Percentiles rank a stretch among this genome's conserved stretches.
Evolutionary conservation across 2,797 vertebrate species (phyloP).

Genomic region (Myioborus melanocephalus): DNA sequence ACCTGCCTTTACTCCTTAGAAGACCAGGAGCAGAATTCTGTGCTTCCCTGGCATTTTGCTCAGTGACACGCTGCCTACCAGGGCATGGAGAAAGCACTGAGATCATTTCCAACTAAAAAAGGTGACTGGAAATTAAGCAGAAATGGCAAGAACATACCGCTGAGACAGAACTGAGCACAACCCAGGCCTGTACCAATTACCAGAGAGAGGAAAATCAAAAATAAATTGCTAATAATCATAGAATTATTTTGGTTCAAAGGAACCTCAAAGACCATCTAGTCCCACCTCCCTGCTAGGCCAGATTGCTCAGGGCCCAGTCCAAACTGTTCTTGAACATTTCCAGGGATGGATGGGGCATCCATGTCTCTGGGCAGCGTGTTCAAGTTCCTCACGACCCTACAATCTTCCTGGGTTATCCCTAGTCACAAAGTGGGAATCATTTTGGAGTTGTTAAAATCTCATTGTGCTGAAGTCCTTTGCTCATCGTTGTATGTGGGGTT

Average conservation of each 20-base stretch:
- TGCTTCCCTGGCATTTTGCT: background rate
- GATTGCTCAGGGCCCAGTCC: background rate
- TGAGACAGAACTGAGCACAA: background rate
- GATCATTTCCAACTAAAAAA: background rate
- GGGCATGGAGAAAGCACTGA: background rate
- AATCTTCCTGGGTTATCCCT: background rate
- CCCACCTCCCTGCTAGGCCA: background rate
- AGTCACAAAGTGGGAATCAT: background rate
- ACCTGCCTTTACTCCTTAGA: background rate
- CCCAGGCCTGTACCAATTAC: background rate
- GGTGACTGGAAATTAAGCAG: background rate
- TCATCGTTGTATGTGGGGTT: background rate
- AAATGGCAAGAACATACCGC: background rate
- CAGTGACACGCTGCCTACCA: fast-evolving
- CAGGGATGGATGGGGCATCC: background rate
- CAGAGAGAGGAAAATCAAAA: background rate
- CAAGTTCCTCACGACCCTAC: background rate
- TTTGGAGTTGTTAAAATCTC: background rate
- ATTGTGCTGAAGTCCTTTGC: background rate
- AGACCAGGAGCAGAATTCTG: background rate
- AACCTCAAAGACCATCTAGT: background rate
- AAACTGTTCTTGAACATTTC: background rate
- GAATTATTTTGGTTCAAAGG: background rate
- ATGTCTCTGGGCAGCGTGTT: background rate
- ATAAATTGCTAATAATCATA: background rate